These are phyloP conservation scores for Gasterosteus nipponicus DNA, from an alignment of 2,113 vertebrate species.

Conservation along the genomic window DNA sequence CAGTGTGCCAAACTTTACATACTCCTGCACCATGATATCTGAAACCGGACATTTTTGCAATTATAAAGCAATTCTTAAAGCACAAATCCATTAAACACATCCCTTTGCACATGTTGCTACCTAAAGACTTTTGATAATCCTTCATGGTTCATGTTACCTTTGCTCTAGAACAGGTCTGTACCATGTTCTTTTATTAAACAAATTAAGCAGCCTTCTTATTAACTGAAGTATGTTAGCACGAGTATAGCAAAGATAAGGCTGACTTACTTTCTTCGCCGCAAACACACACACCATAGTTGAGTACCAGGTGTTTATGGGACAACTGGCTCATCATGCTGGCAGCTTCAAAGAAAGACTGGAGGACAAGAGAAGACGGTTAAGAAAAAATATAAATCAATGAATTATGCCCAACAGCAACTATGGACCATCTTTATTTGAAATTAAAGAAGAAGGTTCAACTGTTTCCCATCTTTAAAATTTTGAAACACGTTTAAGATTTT, in stretches of 20 bases:
- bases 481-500: background rate
- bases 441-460: background rate
- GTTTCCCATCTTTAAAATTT: background rate
- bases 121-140: background rate
- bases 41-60: constrained; percentile 26
- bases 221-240: background rate
- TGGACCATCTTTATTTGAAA: background rate
- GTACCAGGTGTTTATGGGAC: constrained; percentile 94
- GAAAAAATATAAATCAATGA: background rate
- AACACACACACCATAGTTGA: constrained; percentile 97
- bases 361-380: constrained; percentile 14
- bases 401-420: background rate
- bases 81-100: background rate
- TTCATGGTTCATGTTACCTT: background rate
- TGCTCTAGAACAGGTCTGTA: too few species aligned
- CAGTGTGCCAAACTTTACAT: constrained; percentile 93
- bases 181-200: too few species aligned
- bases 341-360: constrained; percentile 97
- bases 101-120: background rate
- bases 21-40: constrained; percentile 98
- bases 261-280: constrained; percentile 97
- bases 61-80: background rate
- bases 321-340: constrained; percentile 99
- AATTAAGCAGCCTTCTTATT: too few species aligned
- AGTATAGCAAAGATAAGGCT: background rate